Evolutionary conservation across 2,113 vertebrate species (phyloP), one percentile per base, ranked within the genome.

Genomic region (Cynocephalus volans): DNA sequence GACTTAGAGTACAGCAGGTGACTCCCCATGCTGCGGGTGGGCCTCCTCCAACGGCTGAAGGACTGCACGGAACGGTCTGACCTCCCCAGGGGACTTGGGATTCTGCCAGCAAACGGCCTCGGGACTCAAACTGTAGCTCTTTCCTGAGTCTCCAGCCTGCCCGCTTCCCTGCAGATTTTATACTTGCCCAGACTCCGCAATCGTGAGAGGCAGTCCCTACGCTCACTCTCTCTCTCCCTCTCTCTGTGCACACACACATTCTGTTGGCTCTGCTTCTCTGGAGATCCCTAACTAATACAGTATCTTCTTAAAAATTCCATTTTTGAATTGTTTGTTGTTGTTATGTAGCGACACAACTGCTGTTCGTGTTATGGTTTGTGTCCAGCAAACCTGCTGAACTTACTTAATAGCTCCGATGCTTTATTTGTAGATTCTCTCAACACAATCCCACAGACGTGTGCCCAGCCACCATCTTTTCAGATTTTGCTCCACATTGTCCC

Each of bases 141-240:
- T 48, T 36, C 54, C 70, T 14, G 6, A 23, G 48, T 33, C 21
- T 65, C 33, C 75, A 41, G 73, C n/a, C 75, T 56, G n/a, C n/a
- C 10, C 4, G 7, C 24, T 1, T 5, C 17, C 18, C 75, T 67
- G 75, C 7, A 58, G 2, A 52, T 8, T 33, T 1, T 52, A 23
- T 45, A 77, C 17, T 48, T 17, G 1, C 24, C 36, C 67, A 8
- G 4, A 6, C 48, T 23, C 75, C 17, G 2, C n/a, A 19, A 19
- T 65, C 0, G 0, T 5, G 11, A 7, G 48, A 79, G 62, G 5
- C 75, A 7, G 0, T 23, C 48, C 62, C 67, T 5, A n/a, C 79
- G 28, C 23, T 14, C 36, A 36, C 21, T 8, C 54, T 8, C 17
- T 50, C 48, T 73, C 28, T 5, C 4, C 2, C 26, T 12, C n/a